These are phyloP conservation scores for Silvanus unidentatus DNA, from an alignment of 2,888 invertebrate species.

Conservation along the genomic window DNA sequence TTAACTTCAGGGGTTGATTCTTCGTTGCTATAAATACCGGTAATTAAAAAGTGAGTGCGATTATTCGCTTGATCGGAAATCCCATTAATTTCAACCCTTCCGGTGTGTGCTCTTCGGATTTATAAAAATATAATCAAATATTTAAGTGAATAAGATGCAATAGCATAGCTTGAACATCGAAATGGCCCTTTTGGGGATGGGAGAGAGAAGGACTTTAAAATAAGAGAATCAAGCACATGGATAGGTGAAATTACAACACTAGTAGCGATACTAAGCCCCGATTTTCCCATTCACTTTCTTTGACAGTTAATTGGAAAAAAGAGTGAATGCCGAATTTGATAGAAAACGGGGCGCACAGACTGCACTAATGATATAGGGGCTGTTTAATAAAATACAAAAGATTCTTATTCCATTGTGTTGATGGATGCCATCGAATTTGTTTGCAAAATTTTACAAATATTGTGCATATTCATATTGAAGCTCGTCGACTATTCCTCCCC, in stretches of 20 bases:
- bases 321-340: slow-evolving; percentile 4
- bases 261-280: slow-evolving; percentile 7
- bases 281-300: slow-evolving; percentile 5
- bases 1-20: slow-evolving; percentile 29
- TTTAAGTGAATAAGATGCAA: not conserved
- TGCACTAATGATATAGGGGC: not conserved
- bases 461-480: slow-evolving; percentile 10
- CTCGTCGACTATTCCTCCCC: slow-evolving; percentile 11
- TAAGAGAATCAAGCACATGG: slow-evolving; percentile 13
- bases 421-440: not conserved
- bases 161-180: slow-evolving; percentile 1
- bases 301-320: slow-evolving; percentile 11
- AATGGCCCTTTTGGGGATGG: not conserved
- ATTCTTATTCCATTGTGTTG: not conserved
- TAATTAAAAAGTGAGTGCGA: slow-evolving; percentile 39
- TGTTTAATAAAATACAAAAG: too few relatives aligned
- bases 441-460: not conserved
- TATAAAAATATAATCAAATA: not conserved
- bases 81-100: slow-evolving; percentile 36
- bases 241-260: slow-evolving; percentile 1
- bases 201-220: slow-evolving; percentile 10
- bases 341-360: not conserved
- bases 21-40: slow-evolving; percentile 33
- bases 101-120: not conserved
- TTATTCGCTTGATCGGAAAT: slow-evolving; percentile 38